Base-by-base conservation (phyloP, 2,113 vertebrate species). In the Ivindomyrus marchei region DNA sequence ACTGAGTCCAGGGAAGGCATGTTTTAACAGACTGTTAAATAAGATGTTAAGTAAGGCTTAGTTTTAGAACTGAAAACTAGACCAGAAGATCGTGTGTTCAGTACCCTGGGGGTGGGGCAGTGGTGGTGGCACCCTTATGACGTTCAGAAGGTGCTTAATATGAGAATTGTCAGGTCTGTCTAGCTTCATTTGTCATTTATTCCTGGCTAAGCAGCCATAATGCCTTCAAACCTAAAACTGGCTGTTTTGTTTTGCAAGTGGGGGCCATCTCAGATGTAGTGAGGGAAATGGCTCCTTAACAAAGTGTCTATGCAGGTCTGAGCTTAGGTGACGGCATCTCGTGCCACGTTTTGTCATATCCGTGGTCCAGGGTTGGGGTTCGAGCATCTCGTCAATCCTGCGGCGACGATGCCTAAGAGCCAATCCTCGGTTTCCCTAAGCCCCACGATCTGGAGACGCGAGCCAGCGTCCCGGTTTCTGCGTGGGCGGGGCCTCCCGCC, bases 381-480 rank as follows among this genome's bases (percentile, higher is more conserved):
- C 24, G 24, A 27, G 46, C 10, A 47, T n/a, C 24, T 49, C 46
- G 9, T 15, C 17, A 77, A 4, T 50, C 84, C 85, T 53, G 85
- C 1, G 17, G 49, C 2, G 27, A 31, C 9, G 47, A 87, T 7
- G 47, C n/a, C n/a, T 36, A n/a, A 53, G n/a, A 87, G 49, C 42
- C 24, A 49, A 4, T 92, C 93, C 92, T 94, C 93, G 93, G 94
- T 93, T 91, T 93, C 92, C 94, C 94, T 94, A 94, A 94, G 94
- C 94, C 93, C 70, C 15, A 17, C 39, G 74, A 42, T 80, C 74
- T 17, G 17, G 74, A 19, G 93, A 93, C 93, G 94, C 92, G 0
- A 39, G 49, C 24, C 15, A 56, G 31, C 85, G 9, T 31, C 24
- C 27, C 21, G 50, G 13, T 15, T 87, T 13, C 27, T 17, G 17